phyloP scores from a whole-genome alignment of 2,888 invertebrate genomes.

The Callinectes sapidus region DNA sequence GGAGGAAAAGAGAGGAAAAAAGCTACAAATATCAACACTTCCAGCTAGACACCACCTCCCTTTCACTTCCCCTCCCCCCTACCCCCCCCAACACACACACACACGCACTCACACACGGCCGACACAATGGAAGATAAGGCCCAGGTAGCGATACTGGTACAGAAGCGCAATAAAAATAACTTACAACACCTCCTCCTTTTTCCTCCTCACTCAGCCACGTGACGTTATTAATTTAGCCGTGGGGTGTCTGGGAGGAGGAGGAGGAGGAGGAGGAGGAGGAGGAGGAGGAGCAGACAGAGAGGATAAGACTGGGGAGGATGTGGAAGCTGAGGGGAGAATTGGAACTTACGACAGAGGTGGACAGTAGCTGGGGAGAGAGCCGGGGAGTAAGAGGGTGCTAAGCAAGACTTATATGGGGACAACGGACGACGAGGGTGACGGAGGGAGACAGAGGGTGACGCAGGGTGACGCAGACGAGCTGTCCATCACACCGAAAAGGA shows the following conservation, averaged over 20 bases:
- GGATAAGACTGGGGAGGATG: not conserved
- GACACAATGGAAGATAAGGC: not conserved
- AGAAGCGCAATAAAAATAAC: not conserved
- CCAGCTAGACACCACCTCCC: not conserved
- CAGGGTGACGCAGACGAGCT: not conserved
- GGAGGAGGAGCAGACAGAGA: too few relatives aligned
- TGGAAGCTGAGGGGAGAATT: conserved; percentile 10
- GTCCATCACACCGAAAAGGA: conserved; percentile 3
- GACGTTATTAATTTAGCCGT: conserved; percentile 54
- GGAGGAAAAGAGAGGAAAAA: not conserved
- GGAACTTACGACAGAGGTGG: conserved; percentile 21
- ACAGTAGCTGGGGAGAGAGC: not conserved
- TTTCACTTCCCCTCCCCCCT: not conserved
- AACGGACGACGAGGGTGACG: not conserved
- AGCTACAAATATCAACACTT: not conserved
- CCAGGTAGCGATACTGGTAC: not conserved
- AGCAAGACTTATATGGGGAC: conserved; percentile 4
- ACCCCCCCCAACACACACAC: not conserved
- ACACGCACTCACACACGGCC: not conserved
- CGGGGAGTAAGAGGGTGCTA: not conserved
- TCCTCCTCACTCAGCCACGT: not conserved
- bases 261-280: not conserved
- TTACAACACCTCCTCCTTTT: conserved; percentile 30
- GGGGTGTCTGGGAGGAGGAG: not conserved
- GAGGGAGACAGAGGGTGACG: not conserved